Base-by-base conservation (phyloP, 2,113 vertebrate genomes). In the Cyphomyrus plagiostoma region DNA sequence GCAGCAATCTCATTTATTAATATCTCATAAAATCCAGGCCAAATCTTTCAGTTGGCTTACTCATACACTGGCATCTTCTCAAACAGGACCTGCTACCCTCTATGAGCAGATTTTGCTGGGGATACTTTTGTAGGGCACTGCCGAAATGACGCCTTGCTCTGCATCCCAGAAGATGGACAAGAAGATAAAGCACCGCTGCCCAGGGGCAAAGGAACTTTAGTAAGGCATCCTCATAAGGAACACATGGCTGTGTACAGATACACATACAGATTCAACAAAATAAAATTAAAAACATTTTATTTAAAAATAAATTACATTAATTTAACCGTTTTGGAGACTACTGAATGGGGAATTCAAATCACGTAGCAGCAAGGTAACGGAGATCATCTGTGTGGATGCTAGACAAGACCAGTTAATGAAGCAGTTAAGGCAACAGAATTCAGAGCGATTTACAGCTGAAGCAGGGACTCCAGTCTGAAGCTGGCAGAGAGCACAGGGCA, bases 401-500 rank as follows among this genome's bases (percentile, higher is more conserved):
- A 26, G 8, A 77, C 15, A 39, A 19, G 74, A 5, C n/a, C 70
- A 77, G 70, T 35, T 39, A 77, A 77, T 39, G 13, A 13, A 39
- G 1, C 30, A 77, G 17, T 77, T 19, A 39, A 17, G 15, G 70
- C 35, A 77, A 35, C 70, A 39, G 70, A 15, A 35, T 17, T 39
- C 30, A 17, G 35, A 39, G n/a, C 2, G 9, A 77, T 77, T 77
- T 19, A 35, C 70, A 77, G 70, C 70, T 11, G 17, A 39, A 17
- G 35, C 1, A 77, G 70, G 0, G 8, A 17, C 74, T 19, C 17
- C 13, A 17, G 74, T 39, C 4, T 19, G 74, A 42, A 17, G 74
- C 74, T 77, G 74, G 15, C 74, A 39, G 74, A 2, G 90, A 92
- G 94, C 93, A 95, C 77, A 48, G 92, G 93, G 93, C 93, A 92